Evolutionary conservation across 2,888 invertebrate genomes (phyloP), one percentile per base, ranked within the genome.

Genomic region (Argyra leucocephala): DNA sequence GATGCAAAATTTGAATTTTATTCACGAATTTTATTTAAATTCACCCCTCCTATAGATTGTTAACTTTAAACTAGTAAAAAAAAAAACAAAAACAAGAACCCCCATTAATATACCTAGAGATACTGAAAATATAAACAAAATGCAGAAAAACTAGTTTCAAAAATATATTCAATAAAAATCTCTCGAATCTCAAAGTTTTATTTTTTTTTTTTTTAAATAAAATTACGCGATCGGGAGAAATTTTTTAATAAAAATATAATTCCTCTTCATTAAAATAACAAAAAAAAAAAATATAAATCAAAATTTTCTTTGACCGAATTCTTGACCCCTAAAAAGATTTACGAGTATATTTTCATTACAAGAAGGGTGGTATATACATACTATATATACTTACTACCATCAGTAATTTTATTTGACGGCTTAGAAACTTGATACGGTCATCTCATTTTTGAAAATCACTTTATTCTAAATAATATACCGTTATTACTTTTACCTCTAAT

Each of bases 301-400:
- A n/a, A n/a, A 37, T 18, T 48, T 48, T 48, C 48, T 48, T 48
- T 48, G 48, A 48, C 48, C 48, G 48, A 48, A 48, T 48, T 48
- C 48, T 48, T 48, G 48, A 48, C 48, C 48, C 48, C n/a, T 9
- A 48, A 48, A 48, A 48, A 18, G n/a, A 48, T 48, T 48, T 48
- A 48, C 15, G 9, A 48, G 18, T 18, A 37, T 37, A 9, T 37
- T 37, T 26, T 48, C 48, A 48, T n/a, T 18, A 15, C 15, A n/a
- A 48, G 18, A 48, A 48, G 9, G 7, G 48, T 48, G 15, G 15
- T 26, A 26, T 26, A 7, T 26, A 26, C 7, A 26, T 26, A 26
- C 5, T 26, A 26, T 26, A 26, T 26, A 26, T 26, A 26, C 7
- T 6, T 26, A 26, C n/a, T n/a, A 26, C 4, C 7, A 4, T 26